Evolutionary conservation across 2,888 invertebrate genomes (phyloP), one percentile per base, ranked within the genome.

Genomic region (Leucoptera coffeella): DNA sequence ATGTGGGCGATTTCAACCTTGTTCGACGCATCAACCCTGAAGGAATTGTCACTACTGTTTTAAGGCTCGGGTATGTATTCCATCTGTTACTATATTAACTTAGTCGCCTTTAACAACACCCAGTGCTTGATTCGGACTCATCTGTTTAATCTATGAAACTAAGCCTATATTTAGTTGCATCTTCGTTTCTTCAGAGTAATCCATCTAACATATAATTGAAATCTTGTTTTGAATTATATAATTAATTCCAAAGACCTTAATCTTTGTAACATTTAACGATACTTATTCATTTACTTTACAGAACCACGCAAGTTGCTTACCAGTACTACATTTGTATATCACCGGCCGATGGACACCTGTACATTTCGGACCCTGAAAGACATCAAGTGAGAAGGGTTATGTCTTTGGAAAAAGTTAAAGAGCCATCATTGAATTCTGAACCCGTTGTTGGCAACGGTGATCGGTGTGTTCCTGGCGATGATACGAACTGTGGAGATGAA

Each of bases 261-360:
- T n/a, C n/a, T n/a, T n/a, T n/a, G n/a, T n/a, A n/a, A n/a, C n/a
- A n/a, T n/a, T n/a, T n/a, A n/a, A n/a, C n/a, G n/a, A n/a, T n/a
- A n/a, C n/a, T n/a, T n/a, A n/a, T n/a, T n/a, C n/a, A n/a, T n/a
- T 27, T 29, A 22, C 35, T 33, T 74, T 78, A 23, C 69, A 92
- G 94, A 55, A 85, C 92, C 14, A 91, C 94, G 1, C 93, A 94
- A 71, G 91, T 95, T 7, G 91, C 94, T 14, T 95, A 97, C 61
- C 92, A 94, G 49, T 97, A 97, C 51, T 95, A 94, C 59, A 75
- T 99, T 50, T 91, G 94, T 29, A 88, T 96, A 26, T 94, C 94
- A 26, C 96, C 97, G 14, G 89, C 94, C 15, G 94, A 96, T 53
- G 95, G 95, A 6, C 86, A 89, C 47, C 76, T 99, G 27, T 96